Evolutionary conservation across 2,888 invertebrate genomes (phyloP), one percentile per base, ranked within the genome.

Genomic region (Troides helena): DNA sequence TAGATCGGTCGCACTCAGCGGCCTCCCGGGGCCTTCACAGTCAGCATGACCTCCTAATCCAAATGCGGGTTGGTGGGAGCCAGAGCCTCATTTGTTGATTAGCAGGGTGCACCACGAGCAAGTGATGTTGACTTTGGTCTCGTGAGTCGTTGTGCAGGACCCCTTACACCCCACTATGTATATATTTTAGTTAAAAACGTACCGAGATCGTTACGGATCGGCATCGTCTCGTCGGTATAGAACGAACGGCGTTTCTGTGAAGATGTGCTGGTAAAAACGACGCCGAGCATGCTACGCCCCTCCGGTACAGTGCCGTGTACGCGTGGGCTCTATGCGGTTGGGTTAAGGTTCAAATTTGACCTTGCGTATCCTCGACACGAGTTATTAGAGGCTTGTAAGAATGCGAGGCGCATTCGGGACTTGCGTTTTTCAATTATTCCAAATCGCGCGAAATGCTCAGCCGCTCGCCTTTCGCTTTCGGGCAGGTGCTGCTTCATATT

Each of bases 381-480:
- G 56, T 56, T 56, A 56, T 56, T 56, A 56, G 56, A 56, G 80
- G 75, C 82, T 81, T 80, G 83, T 80, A 83, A 78, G 85, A 86
- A 87, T 86, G 80, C 81, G 75, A 75, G 74, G 78, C 80, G 77
- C 82, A 84, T 81, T 80, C 75, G 80, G 83, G 82, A 83, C 81
- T 80, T 78, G 77, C 78, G 77, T 83, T 86, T 86, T 86, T 85
- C 80, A 83, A 83, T 83, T 83, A 86, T 84, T 81, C 81, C 81
- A 82, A 83, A 83, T 83, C 82, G 86, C 82, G 82, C 81, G 75
- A 76, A 78, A 77, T 77, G 74, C 74, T 72, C 74, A 71, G 73
- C 74, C 71, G 46, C 73, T 68, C 69, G 61, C 57, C 60, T 25
- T 60, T 68, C 23, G 56, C 53, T 71, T 68, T 70, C 67, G 56